A percentile compares a stretch with the other conserved stretches of the same genome.
These are phyloP conservation scores for Mythimna vitellina DNA, from an alignment of 2,888 invertebrate species.

Conservation along the genomic window DNA sequence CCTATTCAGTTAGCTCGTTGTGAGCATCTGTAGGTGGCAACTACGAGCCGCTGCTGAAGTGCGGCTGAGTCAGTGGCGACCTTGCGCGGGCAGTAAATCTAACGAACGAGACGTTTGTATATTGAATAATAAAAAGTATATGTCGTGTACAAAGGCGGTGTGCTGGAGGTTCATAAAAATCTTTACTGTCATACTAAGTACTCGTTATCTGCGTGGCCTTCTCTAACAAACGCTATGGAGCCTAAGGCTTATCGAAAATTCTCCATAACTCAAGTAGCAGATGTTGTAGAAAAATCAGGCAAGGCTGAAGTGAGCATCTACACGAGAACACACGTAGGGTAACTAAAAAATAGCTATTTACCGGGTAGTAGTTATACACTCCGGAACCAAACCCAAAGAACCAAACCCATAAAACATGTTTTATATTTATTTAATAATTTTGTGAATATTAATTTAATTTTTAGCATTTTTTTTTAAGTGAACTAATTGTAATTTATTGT, in stretches of 20 bases:
- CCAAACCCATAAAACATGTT: too few relatives aligned
- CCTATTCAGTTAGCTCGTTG: neutral
- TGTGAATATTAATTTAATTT: too few relatives aligned
- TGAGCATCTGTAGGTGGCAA: neutral
- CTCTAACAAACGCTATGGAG: neutral
- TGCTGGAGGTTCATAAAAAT: constrained; percentile 2
- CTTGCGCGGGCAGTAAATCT: constrained; percentile 14
- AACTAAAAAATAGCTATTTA: too few relatives aligned
- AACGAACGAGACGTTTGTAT: constrained; percentile 24
- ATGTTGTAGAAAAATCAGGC: too few relatives aligned
- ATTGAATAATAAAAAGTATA: constrained; percentile 35
- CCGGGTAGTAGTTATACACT: neutral
- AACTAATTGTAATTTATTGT: too few relatives aligned
- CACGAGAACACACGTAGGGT: too few relatives aligned
- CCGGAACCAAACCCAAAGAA: too few relatives aligned
- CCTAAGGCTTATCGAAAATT: neutral
- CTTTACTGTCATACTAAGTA: constrained; percentile 14
- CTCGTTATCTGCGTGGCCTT: neutral
- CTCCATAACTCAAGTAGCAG: too few relatives aligned
- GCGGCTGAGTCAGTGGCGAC: neutral
- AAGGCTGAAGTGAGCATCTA: too few relatives aligned
- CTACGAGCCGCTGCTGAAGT: neutral
- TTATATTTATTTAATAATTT: too few relatives aligned
- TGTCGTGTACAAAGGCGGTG: constrained; percentile 4
- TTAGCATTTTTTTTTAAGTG: too few relatives aligned